phyloP scores from a whole-genome alignment of 2,797 vertebrate species.

The Dendrocincla tyrannina region DNA sequence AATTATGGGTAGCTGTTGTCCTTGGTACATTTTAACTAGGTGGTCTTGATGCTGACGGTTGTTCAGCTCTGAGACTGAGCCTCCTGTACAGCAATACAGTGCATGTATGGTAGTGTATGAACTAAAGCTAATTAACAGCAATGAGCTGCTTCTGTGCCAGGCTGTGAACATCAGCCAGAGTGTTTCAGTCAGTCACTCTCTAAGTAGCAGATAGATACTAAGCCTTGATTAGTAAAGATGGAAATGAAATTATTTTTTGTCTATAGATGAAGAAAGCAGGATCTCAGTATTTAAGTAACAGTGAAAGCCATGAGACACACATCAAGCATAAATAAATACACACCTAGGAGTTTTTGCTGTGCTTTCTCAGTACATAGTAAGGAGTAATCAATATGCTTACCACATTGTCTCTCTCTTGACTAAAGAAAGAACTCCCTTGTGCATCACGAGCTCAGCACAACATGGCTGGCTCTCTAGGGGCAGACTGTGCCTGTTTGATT shows the following conservation, averaged over 20 bases:
- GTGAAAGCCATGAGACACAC: neutral
- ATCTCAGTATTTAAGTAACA: neutral
- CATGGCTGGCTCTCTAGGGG: neutral
- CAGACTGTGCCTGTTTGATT: constrained; percentile 16
- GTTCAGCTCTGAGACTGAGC: neutral
- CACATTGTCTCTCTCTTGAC: neutral
- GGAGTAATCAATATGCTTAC: constrained; percentile 25
- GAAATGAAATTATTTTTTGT: neutral
- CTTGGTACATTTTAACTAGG: neutral
- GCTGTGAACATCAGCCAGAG: neutral
- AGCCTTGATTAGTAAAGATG: constrained; percentile 2
- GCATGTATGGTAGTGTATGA: neutral
- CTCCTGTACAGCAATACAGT: neutral
- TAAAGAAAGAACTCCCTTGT: constrained; percentile 25
- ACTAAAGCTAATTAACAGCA: constrained; percentile 30
- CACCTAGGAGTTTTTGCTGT: constrained; percentile 10
- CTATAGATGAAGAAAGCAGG: neutral
- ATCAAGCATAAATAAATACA: neutral
- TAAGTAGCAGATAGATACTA: neutral
- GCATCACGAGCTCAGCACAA: neutral
- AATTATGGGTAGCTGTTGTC: neutral
- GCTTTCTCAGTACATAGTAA: neutral
- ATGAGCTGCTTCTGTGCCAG: constrained; percentile 22
- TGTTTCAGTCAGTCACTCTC: neutral
- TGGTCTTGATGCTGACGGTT: neutral